Conservation (phyloP, 2,113 vertebrate genomes). For the Lynx canadensis region DNA sequence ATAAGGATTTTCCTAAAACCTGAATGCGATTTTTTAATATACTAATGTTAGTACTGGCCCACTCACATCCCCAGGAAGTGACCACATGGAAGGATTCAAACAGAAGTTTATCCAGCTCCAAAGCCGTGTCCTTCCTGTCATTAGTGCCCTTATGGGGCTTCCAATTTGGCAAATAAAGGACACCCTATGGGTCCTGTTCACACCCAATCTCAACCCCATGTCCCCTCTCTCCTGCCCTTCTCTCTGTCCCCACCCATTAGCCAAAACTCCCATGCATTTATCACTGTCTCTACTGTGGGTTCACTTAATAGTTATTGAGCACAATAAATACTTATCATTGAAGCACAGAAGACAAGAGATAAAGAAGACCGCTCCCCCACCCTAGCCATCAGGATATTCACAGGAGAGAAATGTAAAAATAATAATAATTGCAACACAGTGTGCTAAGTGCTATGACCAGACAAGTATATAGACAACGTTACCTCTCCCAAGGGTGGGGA, state of each 20-base stretch:
- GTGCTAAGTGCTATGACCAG: background rate
- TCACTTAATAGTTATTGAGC: background rate
- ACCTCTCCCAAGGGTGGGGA: background rate
- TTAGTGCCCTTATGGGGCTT: background rate
- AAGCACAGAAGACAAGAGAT: background rate
- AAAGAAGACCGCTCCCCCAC: background rate
- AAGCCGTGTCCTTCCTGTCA: no score
- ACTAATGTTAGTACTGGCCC: background rate
- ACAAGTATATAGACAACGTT: background rate
- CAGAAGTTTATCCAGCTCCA: background rate
- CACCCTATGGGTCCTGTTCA: background rate
- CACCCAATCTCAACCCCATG: background rate
- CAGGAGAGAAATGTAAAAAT: background rate
- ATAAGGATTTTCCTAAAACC: background rate
- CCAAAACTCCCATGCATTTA: background rate
- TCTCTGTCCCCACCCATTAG: background rate
- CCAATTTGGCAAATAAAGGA: background rate
- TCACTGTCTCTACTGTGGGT: background rate
- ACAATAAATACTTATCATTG: background rate
- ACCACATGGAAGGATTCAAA: background rate
- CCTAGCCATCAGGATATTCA: background rate
- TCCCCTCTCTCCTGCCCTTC: background rate
- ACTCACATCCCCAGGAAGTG: background rate
- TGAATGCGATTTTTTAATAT: background rate
- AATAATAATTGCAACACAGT: background rate